A percentile compares a stretch with the other conserved stretches of the same genome.
phyloP scores from a whole-genome alignment of 2,797 vertebrate genomes.

The Platalea minor region DNA sequence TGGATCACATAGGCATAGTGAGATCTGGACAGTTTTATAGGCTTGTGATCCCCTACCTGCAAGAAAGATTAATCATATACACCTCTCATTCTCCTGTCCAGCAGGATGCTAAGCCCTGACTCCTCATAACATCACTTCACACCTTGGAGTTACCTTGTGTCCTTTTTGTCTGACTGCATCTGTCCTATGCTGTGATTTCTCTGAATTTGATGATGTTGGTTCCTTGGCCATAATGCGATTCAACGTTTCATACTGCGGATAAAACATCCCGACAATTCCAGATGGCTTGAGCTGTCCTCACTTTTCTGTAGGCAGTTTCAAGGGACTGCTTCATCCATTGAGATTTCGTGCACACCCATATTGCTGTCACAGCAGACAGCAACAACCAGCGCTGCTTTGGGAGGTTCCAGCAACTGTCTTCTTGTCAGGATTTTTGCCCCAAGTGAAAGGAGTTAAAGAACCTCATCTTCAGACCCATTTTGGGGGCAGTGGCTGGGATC shows the following conservation, averaged over 20 bases:
- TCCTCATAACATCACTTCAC: neutral
- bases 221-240: neutral
- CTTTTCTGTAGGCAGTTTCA: neutral
- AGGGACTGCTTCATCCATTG: neutral
- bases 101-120: neutral
- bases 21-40: neutral
- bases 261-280: neutral
- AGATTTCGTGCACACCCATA: neutral
- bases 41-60: neutral
- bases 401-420: neutral
- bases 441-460: neutral
- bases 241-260: fast-evolving
- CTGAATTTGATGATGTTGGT: neutral
- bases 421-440: neutral
- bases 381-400: neutral
- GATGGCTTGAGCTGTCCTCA: neutral
- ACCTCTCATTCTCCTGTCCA: neutral
- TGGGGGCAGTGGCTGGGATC: neutral
- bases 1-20: neutral
- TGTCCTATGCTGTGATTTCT: neutral
- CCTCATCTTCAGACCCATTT: neutral
- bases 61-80: neutral
- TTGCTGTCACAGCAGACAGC: neutral
- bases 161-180: neutral
- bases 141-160: neutral